phyloP scores from a whole-genome alignment of 1,140 invertebrate genomes.

The Anastrepha obliqua region DNA sequence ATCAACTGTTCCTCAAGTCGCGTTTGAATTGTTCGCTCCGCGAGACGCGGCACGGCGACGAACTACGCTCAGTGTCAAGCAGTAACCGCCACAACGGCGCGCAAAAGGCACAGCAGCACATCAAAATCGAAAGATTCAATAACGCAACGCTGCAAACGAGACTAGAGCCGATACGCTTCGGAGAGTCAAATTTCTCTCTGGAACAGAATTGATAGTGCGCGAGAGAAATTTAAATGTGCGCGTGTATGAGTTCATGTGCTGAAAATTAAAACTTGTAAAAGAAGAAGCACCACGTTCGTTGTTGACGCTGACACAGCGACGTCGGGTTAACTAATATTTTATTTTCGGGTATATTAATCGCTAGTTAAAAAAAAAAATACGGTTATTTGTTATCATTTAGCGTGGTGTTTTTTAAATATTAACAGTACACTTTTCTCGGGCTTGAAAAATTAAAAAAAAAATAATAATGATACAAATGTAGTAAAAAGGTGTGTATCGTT shows the following conservation, averaged over 20 bases:
- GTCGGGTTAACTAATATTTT: constrained; percentile 34
- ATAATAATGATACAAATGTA: background rate
- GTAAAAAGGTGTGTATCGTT: constrained; percentile 19
- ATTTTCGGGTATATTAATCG: constrained; percentile 5
- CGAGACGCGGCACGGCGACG: constrained; percentile 43
- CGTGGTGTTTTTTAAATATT: constrained; percentile 16
- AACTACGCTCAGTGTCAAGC: constrained; percentile 48
- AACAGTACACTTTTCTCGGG: background rate
- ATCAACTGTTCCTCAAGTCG: constrained; percentile 54
- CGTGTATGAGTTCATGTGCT: constrained; percentile 24
- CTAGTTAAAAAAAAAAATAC: background rate
- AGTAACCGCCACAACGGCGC: constrained; percentile 25
- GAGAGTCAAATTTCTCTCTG: constrained; percentile 29
- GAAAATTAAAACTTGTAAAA: constrained; percentile 39
- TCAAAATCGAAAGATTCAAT: constrained; percentile 49
- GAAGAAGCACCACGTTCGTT: constrained; percentile 42
- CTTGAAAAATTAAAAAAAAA: background rate
- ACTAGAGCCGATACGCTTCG: background rate
- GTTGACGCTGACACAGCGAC: constrained; percentile 41
- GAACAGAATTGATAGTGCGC: constrained; percentile 18
- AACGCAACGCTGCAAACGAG: constrained; percentile 40
- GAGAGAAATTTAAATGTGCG: constrained; percentile 32
- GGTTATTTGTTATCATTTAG: constrained; percentile 39
- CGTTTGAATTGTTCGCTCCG: constrained; percentile 49
- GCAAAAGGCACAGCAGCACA: constrained; percentile 32